These are phyloP conservation scores for Sterna hirundo DNA, from an alignment of 2,113 vertebrate species.

Conservation along the genomic window DNA sequence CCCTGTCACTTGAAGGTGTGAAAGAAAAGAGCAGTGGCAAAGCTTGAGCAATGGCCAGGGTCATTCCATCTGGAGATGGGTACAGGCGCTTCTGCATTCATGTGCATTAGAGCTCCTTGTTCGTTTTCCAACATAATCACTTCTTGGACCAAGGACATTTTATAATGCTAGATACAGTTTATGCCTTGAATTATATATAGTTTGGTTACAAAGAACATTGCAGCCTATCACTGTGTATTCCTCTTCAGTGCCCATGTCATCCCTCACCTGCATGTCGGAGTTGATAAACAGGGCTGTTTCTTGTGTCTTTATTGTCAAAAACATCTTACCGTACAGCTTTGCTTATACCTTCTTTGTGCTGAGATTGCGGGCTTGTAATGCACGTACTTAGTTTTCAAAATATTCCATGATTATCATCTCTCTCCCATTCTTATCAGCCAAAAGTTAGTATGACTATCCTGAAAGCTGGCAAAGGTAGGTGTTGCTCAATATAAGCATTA, in stretches of 20 bases:
- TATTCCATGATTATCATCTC: not conserved
- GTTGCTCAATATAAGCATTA: not conserved
- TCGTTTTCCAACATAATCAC: not conserved
- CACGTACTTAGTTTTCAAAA: not conserved
- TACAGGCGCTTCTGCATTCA: not conserved
- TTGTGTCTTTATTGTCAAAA: not conserved
- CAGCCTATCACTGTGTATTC: not conserved
- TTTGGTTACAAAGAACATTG: not conserved
- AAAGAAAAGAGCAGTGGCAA: not conserved
- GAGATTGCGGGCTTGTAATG: not conserved
- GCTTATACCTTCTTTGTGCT: not conserved
- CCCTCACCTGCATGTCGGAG: rapidly evolving
- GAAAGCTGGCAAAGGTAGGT: not conserved
- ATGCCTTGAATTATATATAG: not conserved
- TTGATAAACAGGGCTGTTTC: not conserved
- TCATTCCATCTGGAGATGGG: no score
- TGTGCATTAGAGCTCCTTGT: not conserved
- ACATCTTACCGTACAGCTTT: not conserved
- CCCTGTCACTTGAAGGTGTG: not conserved
- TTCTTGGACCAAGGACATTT: not conserved
- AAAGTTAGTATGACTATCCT: not conserved
- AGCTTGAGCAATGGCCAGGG: not conserved
- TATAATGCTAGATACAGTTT: not conserved
- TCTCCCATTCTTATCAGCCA: not conserved
- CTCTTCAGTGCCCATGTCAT: not conserved